Base-by-base conservation (phyloP, 2,797 vertebrate species). In the Pygocentrus nattereri region DNA sequence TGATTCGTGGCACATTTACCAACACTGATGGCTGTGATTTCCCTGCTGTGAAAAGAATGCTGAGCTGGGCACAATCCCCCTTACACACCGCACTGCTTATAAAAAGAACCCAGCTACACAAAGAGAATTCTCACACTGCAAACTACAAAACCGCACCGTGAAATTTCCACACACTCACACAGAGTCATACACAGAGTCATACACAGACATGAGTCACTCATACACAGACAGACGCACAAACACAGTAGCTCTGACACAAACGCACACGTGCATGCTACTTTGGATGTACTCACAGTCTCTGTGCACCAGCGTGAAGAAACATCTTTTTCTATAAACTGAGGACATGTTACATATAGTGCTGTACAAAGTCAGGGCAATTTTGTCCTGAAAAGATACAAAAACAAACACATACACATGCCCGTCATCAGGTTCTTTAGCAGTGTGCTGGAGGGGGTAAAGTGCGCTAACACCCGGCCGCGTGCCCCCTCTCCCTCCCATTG, bases 381-480 rank as follows among this genome's bases (percentile, higher is more conserved):
- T 65, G 31, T 41, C 31, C 64, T n/a, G 31, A 4, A 67, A 31
- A 62, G 13, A 15, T 62, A 62, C 4, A 18, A 65, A 34, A 65
- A 65, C 67, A 21, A 64, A 68, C 38, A 25, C 68, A 21, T 56
- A 38, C 62, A 65, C 80, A 81, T 7, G 27, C 67, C 62, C 50
- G 73, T 64, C 67, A 79, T 74, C 78, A 82, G 76, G 80, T 38
- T 61, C 69, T 82, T 70, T 76, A 79, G 82, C 80, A 68, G 44
- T 13, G 44, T 58, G 78, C 74, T 65, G 30, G 64, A 64, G 82
- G 74, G 82, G 76, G 80, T 65, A 52, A 41, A 59, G 54, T 23
- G 30, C 59, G 80, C 81, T 78, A 81, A 76, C 85, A 88, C 78
- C 82, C 80, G 38, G 74, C 82, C 79, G 64, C n/a, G 27, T 67